Evolutionary conservation across 2,888 invertebrate genomes (phyloP).

Genomic region (Agrilus mali): DNA sequence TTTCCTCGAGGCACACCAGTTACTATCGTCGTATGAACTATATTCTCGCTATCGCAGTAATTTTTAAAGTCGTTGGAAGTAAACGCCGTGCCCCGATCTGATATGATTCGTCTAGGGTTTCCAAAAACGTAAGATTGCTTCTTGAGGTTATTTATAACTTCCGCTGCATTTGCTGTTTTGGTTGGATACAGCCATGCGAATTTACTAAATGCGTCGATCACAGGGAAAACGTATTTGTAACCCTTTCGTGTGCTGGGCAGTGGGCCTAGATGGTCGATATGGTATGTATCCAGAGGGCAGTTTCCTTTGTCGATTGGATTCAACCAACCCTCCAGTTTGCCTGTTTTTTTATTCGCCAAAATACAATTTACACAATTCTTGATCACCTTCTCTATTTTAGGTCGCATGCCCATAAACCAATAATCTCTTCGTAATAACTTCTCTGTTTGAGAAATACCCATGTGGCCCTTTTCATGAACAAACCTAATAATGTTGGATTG

Average conservation of each 20-base stretch:
- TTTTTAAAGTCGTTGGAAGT: too few relatives aligned
- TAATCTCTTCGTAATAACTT: too few relatives aligned
- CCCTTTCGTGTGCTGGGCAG: conserved; percentile 19
- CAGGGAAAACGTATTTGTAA: conserved; percentile 19
- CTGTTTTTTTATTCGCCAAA: conserved; percentile 13
- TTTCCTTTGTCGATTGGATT: conserved; percentile 14
- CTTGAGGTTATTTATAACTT: conserved; percentile 6
- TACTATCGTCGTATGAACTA: too few relatives aligned
- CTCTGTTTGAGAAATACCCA: conserved; percentile 8
- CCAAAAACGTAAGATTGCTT: conserved; percentile 9
- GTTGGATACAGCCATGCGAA: conserved; percentile 11
- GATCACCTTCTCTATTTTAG: conserved; percentile 9
- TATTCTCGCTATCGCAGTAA: too few relatives aligned
- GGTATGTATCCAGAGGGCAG: conserved; percentile 19
- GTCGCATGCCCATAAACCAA: conserved; percentile 12
- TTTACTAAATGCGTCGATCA: conserved; percentile 17
- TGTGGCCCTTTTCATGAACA: conserved; percentile 11
- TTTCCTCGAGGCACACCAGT: background rate
- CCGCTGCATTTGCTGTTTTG: conserved; percentile 3
- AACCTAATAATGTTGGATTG: conserved; percentile 6
- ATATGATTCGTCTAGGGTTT: conserved; percentile 9
- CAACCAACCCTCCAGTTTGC: conserved; percentile 13
- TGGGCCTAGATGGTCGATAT: conserved; percentile 25
- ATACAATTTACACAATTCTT: conserved; percentile 14
- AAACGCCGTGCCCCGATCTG: background rate